Evolutionary conservation across 2,888 invertebrate genomes (phyloP).

Genomic region (Hirtodrosophila histrioides): DNA sequence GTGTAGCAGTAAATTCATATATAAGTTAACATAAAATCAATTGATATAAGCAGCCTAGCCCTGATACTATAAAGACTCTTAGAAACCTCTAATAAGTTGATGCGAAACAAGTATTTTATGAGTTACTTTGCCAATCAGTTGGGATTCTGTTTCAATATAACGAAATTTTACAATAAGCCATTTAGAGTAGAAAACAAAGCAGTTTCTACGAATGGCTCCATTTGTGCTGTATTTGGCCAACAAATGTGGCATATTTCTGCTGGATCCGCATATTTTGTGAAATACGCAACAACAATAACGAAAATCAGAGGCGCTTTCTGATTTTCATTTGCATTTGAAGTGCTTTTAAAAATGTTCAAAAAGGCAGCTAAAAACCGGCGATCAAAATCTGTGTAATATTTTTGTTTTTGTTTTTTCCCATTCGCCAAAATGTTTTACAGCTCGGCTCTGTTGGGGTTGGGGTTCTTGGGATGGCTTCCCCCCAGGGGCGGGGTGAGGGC

Average conservation of each 20-base stretch:
- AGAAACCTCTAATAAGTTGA: too few relatives aligned
- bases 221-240: conserved; percentile 22
- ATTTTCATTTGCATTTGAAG: conserved; percentile 51
- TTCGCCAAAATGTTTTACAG: conserved; percentile 54
- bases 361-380: conserved; percentile 31
- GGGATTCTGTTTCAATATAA: neutral
- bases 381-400: conserved; percentile 75
- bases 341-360: conserved; percentile 38
- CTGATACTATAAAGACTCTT: too few relatives aligned
- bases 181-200: too few relatives aligned
- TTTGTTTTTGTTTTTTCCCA: conserved; percentile 28
- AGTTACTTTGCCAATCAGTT: neutral
- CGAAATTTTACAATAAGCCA: neutral
- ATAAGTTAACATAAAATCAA: too few relatives aligned
- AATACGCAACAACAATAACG: conserved; percentile 16
- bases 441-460: conserved; percentile 1
- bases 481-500: conserved; percentile 11
- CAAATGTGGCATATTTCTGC: conserved; percentile 25
- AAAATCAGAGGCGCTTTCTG: conserved; percentile 5
- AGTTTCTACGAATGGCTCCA: conserved; percentile 12
- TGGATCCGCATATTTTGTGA: conserved; percentile 47
- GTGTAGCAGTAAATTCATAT: too few relatives aligned
- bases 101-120: too few relatives aligned
- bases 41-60: too few relatives aligned
- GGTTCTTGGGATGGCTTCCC: conserved; percentile 2